A percentile compares a stretch with the other conserved stretches of the same genome.
Conservation (phyloP, 2,797 vertebrate species). For the Xenentodon cancila region DNA sequence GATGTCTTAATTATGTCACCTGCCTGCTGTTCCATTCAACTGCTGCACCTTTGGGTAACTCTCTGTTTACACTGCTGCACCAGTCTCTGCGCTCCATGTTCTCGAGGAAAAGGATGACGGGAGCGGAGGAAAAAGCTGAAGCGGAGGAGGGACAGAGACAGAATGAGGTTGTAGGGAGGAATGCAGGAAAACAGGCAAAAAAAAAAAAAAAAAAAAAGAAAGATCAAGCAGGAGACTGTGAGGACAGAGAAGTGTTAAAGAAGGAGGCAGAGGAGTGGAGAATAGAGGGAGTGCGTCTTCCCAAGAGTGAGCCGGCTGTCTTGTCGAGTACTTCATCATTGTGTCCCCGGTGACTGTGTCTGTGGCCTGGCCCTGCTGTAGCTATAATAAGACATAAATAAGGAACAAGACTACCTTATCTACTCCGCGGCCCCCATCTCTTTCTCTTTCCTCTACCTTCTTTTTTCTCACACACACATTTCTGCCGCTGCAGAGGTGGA, state of each 20-base stretch:
- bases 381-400: constrained; percentile 86
- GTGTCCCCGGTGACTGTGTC: constrained; percentile 81
- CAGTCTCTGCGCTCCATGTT: constrained; percentile 31
- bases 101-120: constrained; percentile 26
- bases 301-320: constrained; percentile 83
- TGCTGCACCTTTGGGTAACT: constrained; percentile 71
- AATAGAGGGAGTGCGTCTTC: constrained; percentile 77
- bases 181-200: constrained; percentile 61
- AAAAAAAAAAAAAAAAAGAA: constrained; percentile 37
- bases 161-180: constrained; percentile 60
- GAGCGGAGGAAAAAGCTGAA: constrained; percentile 24
- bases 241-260: constrained; percentile 62
- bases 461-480: constrained; percentile 34
- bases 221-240: constrained; percentile 49
- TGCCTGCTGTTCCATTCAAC: constrained; percentile 60
- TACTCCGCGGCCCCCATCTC: constrained; percentile 78
- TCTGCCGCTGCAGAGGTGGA: constrained; percentile 42
- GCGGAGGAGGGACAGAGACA: constrained; percentile 56
- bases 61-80: constrained; percentile 57
- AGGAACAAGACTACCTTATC: constrained; percentile 81
- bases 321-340: constrained; percentile 84
- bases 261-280: constrained; percentile 54
- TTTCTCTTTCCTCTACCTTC: constrained; percentile 57
- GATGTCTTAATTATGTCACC: constrained; percentile 75
- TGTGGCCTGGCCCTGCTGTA: constrained; percentile 81